Evolutionary conservation across 1,140 invertebrate genomes (phyloP), one percentile per base, ranked within the genome.

Genomic region (Drosophila equinoxialis): DNA sequence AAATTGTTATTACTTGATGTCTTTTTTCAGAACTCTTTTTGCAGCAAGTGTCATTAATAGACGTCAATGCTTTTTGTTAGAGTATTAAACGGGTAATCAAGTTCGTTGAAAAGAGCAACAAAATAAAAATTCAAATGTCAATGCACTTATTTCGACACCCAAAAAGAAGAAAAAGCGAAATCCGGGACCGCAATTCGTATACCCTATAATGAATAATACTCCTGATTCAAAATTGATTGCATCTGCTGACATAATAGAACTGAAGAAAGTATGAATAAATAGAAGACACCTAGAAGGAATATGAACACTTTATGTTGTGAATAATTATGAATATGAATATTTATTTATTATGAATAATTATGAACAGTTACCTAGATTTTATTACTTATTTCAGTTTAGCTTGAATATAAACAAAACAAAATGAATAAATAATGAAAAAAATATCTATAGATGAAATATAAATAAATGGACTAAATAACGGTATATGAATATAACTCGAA

Each of bases 141-240:
- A 87, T 86, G 83, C 83, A 87, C 83, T 74, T 82, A 87, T 76
- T 72, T 65, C 71, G 68, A 81, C 74, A 71, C 73, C 70, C 58
- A 60, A 85, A 76, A 76, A 63, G 13, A 61, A 20, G 35, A 11
- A 37, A 48, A 51, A 39, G 17, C 17, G 17, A 17, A 17, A 10
- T 51, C 45, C 17, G 17, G 17, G 8, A 23, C 0, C 17, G 20
- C 45, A 51, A 11, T 23, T 11, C 11, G 1, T 1, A 51, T 51
- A 51, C 45, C 17, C 45, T 51, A 23, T 14, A 30, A 30, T 30
- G 30, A 30, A 30, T 6, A 6, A 30, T 30, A 30, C 0, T 30
- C 5, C 30, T 3, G 30, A 30, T 1, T 17, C 17, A 0, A 5
- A 6, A 48, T 48, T 3, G 20, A 48, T 48, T 20, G 17, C 17